These are phyloP conservation scores for Platycnemis pennipes DNA, from an alignment of 2,888 invertebrate genomes.

Conservation along the genomic window DNA sequence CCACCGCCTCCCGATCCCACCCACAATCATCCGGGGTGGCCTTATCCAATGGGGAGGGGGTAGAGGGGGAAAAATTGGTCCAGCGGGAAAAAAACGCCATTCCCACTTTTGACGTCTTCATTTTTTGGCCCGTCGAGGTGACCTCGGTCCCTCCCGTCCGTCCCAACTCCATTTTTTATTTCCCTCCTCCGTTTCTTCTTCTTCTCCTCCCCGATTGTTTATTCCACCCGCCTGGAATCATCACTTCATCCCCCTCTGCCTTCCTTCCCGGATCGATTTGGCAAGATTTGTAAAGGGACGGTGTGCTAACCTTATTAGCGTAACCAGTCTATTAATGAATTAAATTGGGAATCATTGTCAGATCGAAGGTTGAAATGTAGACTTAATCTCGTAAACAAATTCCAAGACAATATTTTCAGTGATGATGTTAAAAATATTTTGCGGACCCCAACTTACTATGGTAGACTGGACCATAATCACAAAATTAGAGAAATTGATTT, in stretches of 20 bases:
- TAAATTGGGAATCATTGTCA: no score
- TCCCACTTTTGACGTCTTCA: conserved; percentile 25
- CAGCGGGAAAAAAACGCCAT: not conserved
- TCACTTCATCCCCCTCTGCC: not conserved
- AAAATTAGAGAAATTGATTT: no score
- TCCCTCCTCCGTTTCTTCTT: not conserved
- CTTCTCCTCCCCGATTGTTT: conserved; percentile 39
- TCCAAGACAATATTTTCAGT: no score
- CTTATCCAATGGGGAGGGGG: not conserved
- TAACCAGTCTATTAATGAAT: no score
- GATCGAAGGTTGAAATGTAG: no score
- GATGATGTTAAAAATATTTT: no score
- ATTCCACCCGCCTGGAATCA: conserved; percentile 38
- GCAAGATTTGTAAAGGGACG: no score
- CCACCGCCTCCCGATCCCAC: not conserved
- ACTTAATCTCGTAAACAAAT: no score
- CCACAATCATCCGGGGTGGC: not conserved
- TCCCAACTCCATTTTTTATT: conserved; percentile 29
- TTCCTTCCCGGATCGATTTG: no score
- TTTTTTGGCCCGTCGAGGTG: conserved; percentile 24
- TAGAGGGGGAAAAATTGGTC: not conserved
- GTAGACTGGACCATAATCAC: no score
- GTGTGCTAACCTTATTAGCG: no score
- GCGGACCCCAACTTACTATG: no score
- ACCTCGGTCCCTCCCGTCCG: not conserved